Percentiles rank a stretch among this genome's conserved stretches.
Conservation (phyloP, 2,113 vertebrate species). For the Rhinoderma darwinii region DNA sequence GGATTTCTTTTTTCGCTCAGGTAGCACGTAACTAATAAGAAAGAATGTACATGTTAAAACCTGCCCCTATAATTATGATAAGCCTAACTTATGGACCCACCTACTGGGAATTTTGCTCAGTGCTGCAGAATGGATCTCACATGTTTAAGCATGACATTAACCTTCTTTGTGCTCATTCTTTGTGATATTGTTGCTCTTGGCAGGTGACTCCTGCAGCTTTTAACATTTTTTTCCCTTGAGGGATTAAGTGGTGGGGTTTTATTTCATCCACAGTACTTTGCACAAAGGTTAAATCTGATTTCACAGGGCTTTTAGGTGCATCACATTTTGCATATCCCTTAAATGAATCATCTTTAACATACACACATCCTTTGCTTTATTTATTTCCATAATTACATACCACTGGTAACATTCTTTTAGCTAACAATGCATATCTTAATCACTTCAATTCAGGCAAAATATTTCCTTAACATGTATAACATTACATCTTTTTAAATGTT, state of each 20-base stretch:
- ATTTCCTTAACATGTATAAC: slow-evolving; percentile 81
- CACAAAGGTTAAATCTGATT: slow-evolving; percentile 55
- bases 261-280: slow-evolving; percentile 56
- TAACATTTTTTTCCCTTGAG: slow-evolving; percentile 45
- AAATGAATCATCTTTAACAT: slow-evolving; percentile 65
- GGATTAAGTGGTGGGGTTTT: slow-evolving; percentile 32
- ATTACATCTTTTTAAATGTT: slow-evolving; percentile 76
- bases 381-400: slow-evolving; percentile 82
- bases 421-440: slow-evolving; percentile 83
- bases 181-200: slow-evolving; percentile 49
- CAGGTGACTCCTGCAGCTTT: slow-evolving; percentile 48
- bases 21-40: slow-evolving; percentile 37
- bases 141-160: slow-evolving; percentile 59
- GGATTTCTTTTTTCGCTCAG: slow-evolving; percentile 22
- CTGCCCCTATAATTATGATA: slow-evolving; percentile 48
- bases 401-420: slow-evolving; percentile 78
- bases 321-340: slow-evolving; percentile 64
- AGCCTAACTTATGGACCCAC: slow-evolving; percentile 31
- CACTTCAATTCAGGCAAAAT: slow-evolving; percentile 79
- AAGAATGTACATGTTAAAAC: slow-evolving; percentile 37
- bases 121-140: slow-evolving; percentile 2
- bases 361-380: slow-evolving; percentile 77
- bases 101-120: slow-evolving; percentile 48
- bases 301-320: slow-evolving; percentile 55
- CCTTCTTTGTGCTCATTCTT: slow-evolving; percentile 39